A percentile compares a stretch with the other conserved stretches of the same genome.
Conservation (phyloP, 2,113 vertebrate genomes). For the Anoplopoma fimbria region DNA sequence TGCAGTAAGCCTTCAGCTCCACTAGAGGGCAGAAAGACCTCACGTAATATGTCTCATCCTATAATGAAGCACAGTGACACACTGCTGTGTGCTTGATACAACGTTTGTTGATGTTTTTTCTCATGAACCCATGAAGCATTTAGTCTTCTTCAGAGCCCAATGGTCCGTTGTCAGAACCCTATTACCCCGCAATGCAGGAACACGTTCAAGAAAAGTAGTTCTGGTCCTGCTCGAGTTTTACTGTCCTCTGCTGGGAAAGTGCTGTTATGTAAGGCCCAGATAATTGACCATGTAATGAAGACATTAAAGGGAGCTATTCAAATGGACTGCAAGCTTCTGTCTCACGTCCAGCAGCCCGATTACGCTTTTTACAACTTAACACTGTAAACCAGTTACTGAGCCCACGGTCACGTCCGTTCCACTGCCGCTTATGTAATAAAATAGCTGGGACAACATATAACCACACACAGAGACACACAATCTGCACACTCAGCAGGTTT, state of each 20-base stretch:
- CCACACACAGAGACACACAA: conserved; percentile 11
- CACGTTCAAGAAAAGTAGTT: conserved; percentile 1
- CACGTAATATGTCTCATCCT: background rate
- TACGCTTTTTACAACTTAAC: conserved; percentile 42
- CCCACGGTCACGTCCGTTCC: conserved; percentile 51
- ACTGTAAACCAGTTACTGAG: conserved; percentile 46
- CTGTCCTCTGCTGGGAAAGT: conserved; percentile 32
- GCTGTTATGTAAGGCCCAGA: conserved; percentile 33
- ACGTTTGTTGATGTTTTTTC: background rate
- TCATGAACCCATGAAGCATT: conserved; percentile 1
- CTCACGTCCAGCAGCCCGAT: conserved; percentile 46
- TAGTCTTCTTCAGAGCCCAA: background rate
- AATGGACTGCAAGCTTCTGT: conserved; percentile 27
- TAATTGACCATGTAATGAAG: conserved; percentile 57
- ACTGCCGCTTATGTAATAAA: conserved; percentile 61
- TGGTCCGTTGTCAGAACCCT: background rate
- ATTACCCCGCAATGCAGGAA: conserved; percentile 35
- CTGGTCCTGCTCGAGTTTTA: conserved; percentile 9
- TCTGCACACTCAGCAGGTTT: conserved; percentile 59
- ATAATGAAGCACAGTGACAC: background rate
- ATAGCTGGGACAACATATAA: conserved; percentile 7
- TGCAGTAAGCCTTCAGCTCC: background rate
- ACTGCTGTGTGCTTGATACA: background rate
- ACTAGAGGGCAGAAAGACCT: conserved; percentile 54
- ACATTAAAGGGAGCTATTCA: conserved; percentile 35